These are phyloP conservation scores for Leucoptera coffeella DNA, from an alignment of 2,888 invertebrate genomes.

Conservation along the genomic window DNA sequence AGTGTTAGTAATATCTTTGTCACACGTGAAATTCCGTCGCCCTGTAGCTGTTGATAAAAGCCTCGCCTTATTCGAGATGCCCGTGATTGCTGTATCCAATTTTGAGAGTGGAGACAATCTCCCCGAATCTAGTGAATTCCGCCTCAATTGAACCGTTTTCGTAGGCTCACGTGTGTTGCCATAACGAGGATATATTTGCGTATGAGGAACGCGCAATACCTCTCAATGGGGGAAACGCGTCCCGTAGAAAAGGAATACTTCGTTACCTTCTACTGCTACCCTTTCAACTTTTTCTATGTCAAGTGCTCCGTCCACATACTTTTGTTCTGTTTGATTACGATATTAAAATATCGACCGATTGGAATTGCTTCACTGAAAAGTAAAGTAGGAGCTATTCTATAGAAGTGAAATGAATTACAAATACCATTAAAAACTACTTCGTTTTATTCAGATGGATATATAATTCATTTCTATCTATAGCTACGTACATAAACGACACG, in stretches of 20 bases:
- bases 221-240: slow-evolving; percentile 53
- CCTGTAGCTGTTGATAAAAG: background rate
- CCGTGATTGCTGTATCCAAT: slow-evolving; percentile 35
- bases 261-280: slow-evolving; percentile 32
- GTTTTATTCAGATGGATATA: too few relatives aligned
- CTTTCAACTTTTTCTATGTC: slow-evolving; percentile 55
- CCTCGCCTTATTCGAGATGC: background rate
- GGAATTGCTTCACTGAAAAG: slow-evolving; percentile 42
- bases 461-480: too few relatives aligned
- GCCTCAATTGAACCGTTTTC: too few relatives aligned
- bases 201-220: slow-evolving; percentile 55
- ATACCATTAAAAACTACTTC: too few relatives aligned
- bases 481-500: too few relatives aligned
- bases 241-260: slow-evolving; percentile 51
- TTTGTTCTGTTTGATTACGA: slow-evolving; percentile 55
- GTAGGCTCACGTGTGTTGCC: slow-evolving; percentile 42
- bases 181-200: slow-evolving; percentile 55
- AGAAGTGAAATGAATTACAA: too few relatives aligned
- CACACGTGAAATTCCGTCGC: too few relatives aligned
- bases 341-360: slow-evolving; percentile 51
- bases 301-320: slow-evolving; percentile 54
- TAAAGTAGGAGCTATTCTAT: too few relatives aligned
- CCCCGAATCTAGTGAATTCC: slow-evolving; percentile 24
- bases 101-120: slow-evolving; percentile 31
- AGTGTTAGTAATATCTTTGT: too few relatives aligned